These are phyloP conservation scores for Palloptera scutellata DNA, from an alignment of 2,888 invertebrate genomes.

Conservation along the genomic window DNA sequence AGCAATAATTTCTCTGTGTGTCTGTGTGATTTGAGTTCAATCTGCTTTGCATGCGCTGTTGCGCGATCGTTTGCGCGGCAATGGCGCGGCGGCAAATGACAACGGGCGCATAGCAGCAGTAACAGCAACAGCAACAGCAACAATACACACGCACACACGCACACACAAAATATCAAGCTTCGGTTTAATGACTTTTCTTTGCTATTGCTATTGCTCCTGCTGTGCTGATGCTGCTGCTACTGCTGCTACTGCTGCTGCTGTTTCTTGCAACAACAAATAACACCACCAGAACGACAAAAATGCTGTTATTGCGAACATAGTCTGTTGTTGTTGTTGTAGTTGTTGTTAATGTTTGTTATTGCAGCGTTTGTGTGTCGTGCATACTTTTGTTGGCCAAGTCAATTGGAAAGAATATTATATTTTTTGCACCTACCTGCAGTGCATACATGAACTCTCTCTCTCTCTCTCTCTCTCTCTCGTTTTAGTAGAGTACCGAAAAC, in stretches of 20 bases:
- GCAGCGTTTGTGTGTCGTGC: too few species aligned
- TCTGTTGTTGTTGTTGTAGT: conserved; percentile 20
- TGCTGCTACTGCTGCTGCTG: neutral
- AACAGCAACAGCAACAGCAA: too few species aligned
- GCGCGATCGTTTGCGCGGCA: neutral
- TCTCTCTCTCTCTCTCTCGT: too few species aligned
- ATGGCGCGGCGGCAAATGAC: too few species aligned
- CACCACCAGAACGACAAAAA: neutral
- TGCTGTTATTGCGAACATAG: neutral
- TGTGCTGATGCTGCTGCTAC: neutral
- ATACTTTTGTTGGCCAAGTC: too few species aligned
- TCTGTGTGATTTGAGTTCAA: conserved; percentile 1
- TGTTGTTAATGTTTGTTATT: neutral
- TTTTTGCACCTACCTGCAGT: too few species aligned
- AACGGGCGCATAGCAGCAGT: too few species aligned
- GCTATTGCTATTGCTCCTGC: neutral
- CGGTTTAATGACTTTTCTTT: conserved; percentile 4
- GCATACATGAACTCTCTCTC: too few species aligned
- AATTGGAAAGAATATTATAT: too few species aligned
- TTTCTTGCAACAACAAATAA: neutral
- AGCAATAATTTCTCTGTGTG: too few species aligned
- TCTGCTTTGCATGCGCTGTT: conserved; percentile 25
- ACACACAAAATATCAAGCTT: neutral
- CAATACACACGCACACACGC: too few species aligned
- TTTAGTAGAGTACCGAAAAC: too few species aligned